These are phyloP conservation scores for Oplegnathus fasciatus DNA, from an alignment of 2,113 vertebrate genomes.

Conservation along the genomic window DNA sequence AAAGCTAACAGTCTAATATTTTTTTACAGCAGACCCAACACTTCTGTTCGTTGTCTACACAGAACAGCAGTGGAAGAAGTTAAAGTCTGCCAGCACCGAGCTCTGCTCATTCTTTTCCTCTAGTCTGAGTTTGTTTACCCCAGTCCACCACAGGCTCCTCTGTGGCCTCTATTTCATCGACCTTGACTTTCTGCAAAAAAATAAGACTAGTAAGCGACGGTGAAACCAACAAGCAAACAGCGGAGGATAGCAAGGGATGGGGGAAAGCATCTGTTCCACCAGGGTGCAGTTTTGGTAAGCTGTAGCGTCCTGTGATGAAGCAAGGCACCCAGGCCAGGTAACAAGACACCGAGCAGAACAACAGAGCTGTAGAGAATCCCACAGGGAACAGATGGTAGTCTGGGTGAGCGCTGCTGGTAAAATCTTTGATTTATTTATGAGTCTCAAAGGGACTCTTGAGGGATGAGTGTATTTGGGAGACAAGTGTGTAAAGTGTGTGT, in stretches of 20 bases:
- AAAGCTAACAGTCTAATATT: background rate
- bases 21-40: constrained; percentile 1
- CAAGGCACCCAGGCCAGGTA: constrained; percentile 13
- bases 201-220: background rate
- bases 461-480: constrained; percentile 22
- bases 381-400: constrained; percentile 58
- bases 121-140: constrained; percentile 1
- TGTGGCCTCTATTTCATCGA: background rate
- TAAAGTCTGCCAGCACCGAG: background rate
- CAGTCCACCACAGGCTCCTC: background rate
- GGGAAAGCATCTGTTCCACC: background rate
- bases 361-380: constrained; percentile 31
- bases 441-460: constrained; percentile 47
- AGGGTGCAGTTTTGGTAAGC: constrained; percentile 15
- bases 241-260: background rate
- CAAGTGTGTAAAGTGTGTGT: constrained; percentile 1
- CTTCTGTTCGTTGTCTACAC: background rate
- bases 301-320: constrained; percentile 17
- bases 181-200: background rate
- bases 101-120: constrained; percentile 9
- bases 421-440: constrained; percentile 62
- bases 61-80: constrained; percentile 7
- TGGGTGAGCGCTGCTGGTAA: constrained; percentile 26
- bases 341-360: constrained; percentile 44
- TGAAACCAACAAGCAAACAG: background rate